Evolutionary conservation across 2,113 vertebrate genomes (phyloP), one percentile per base, ranked within the genome.

Genomic region (Ammodramus savannarum): DNA sequence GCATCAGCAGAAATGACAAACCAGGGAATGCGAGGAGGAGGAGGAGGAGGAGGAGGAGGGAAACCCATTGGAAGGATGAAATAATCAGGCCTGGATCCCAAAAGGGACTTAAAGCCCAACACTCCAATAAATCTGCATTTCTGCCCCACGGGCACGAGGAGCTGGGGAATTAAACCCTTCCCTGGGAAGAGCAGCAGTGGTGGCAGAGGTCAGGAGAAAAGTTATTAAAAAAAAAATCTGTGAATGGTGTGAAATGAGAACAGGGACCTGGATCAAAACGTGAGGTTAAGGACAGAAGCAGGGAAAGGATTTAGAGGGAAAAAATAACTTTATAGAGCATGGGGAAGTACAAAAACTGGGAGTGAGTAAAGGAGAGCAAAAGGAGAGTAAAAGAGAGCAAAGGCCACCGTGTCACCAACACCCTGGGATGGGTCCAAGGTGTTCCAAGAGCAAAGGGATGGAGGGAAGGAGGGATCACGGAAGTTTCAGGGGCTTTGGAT

Each of bases 401-500:
- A 90, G 83, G 91, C 7, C 57, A n/a, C 0, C 0, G 29, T 26
- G 85, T 63, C 71, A 36, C 32, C 9, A 12, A 3, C 4, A 6
- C 38, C 9, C 29, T 0, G 12, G 57, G 41, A 62, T 5, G 4
- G 31, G 59, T 1, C 48, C 4, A 2, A 58, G 54, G 31, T 2
- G 6, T 57, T 66, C 58, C 48, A 15, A 18, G 61, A 46, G 62
- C 59, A 17, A 14, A 34, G 43, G 27, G 38, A 19, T 0, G 4
- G 13, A 43, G 61, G 55, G 12, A 31, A 2, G 25, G 39, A 19
- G 57, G 10, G 31, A 7, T 4, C 0, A 0, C 0, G 10, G 44
- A 3, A 3, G 2, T 2, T 34, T 38, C 27, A 11, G 82, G 3
- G 2, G 54, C 13, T 65, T 32, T 15, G 39, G 55, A 11, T 38